phyloP scores from a whole-genome alignment of 2,113 vertebrate species.

The Mugil cephalus region DNA sequence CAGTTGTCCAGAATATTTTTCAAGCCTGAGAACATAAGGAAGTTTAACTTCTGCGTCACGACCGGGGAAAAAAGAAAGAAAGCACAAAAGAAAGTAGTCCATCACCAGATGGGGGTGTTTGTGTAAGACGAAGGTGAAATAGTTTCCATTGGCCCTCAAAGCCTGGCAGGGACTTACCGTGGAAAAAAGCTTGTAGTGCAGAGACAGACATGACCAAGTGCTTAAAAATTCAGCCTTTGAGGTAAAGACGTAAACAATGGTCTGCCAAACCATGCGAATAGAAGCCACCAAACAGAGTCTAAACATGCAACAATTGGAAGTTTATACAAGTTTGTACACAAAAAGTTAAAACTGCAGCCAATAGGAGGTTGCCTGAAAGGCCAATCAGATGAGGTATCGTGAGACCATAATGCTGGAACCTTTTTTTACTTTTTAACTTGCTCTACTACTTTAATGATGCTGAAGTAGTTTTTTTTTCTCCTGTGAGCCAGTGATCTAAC shows the following conservation, averaged over 20 bases:
- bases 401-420: slow-evolving; percentile 24
- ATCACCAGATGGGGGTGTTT: slow-evolving; percentile 77
- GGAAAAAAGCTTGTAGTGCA: slow-evolving; percentile 79
- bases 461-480: slow-evolving; percentile 48
- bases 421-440: slow-evolving; percentile 23
- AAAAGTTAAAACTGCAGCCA: slow-evolving; percentile 49
- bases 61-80: slow-evolving; percentile 17
- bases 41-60: slow-evolving; percentile 30
- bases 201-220: slow-evolving; percentile 79
- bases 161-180: slow-evolving; percentile 65
- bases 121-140: slow-evolving; percentile 67
- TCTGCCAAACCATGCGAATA: slow-evolving; percentile 48
- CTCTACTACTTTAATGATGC: slow-evolving; percentile 21
- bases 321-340: slow-evolving; percentile 9
- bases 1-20: slow-evolving; percentile 97
- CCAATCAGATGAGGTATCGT: slow-evolving; percentile 28
- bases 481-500: slow-evolving; percentile 55
- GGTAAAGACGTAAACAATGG: slow-evolving; percentile 75
- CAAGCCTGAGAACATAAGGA: slow-evolving; percentile 84
- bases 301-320: slow-evolving; percentile 36
- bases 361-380: slow-evolving; percentile 21
- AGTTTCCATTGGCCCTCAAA: slow-evolving; percentile 79
- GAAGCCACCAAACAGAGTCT: slow-evolving; percentile 40
- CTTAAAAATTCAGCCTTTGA: slow-evolving; percentile 69
- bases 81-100: slow-evolving; percentile 21